Conservation (phyloP, 2,113 vertebrate genomes). For the Hylia prasina region DNA sequence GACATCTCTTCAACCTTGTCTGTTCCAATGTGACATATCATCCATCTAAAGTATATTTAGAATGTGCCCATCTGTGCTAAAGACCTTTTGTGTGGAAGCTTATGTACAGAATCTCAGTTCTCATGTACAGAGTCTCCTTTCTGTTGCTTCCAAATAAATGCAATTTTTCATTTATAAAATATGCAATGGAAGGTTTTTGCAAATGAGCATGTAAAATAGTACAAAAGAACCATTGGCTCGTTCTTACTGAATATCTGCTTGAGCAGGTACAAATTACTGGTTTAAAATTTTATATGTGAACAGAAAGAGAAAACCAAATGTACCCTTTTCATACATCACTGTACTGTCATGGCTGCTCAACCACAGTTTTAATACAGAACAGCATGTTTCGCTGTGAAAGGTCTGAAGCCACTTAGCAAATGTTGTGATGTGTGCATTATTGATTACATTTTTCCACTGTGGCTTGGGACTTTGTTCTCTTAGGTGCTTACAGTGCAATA, state of each 20-base stretch:
- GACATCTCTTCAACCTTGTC: conserved; percentile 38
- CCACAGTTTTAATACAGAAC: not conserved
- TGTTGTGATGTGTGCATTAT: not conserved
- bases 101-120: not conserved
- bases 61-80: conserved; percentile 23
- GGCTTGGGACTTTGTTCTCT: not conserved
- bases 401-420: not conserved
- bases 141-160: not conserved
- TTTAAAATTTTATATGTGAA: not conserved
- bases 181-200: not conserved
- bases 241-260: not conserved
- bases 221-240: not conserved
- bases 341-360: not conserved
- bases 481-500: not conserved
- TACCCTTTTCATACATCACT: not conserved
- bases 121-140: not conserved
- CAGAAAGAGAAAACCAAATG: not conserved
- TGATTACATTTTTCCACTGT: not conserved
- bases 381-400: not conserved
- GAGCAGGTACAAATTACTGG: not conserved
- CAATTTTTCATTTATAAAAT: not conserved
- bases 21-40: conserved; percentile 42
- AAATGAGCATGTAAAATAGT: not conserved
- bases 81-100: not conserved
- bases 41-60: conserved; percentile 48